A percentile compares a stretch with the other conserved stretches of the same genome.
Conservation (phyloP, 2,113 vertebrate genomes). For the Tricholaema leucomelas region DNA sequence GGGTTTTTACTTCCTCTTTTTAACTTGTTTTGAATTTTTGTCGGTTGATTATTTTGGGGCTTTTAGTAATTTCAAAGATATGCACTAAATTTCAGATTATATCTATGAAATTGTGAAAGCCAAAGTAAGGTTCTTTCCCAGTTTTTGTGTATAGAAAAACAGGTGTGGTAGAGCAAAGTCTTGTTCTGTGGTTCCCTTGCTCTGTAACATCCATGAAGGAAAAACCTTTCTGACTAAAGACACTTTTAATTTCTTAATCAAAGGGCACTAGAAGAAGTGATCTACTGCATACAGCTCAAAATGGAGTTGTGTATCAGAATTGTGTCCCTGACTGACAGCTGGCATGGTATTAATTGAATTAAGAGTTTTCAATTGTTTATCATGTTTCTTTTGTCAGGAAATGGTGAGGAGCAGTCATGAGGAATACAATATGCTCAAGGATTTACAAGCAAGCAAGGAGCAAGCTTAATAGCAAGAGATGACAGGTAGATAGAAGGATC, state of each 20-base stretch:
- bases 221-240: background rate
- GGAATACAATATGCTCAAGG: background rate
- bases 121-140: background rate
- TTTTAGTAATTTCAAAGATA: background rate
- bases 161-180: background rate
- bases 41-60: background rate
- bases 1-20: no score
- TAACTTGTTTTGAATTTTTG: no score
- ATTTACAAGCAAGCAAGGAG: background rate
- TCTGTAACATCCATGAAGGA: background rate
- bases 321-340: background rate
- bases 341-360: background rate
- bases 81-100: background rate
- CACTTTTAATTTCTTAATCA: background rate
- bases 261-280: background rate
- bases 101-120: background rate
- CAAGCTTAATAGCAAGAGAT: background rate
- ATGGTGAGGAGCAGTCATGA: background rate
- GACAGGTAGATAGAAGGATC: background rate
- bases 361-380: background rate
- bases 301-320: background rate
- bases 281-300: background rate
- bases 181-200: background rate
- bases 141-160: background rate
- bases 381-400: background rate